Evolutionary conservation across 2,797 vertebrate genomes (phyloP).

Genomic region (Dryobates pubescens): DNA sequence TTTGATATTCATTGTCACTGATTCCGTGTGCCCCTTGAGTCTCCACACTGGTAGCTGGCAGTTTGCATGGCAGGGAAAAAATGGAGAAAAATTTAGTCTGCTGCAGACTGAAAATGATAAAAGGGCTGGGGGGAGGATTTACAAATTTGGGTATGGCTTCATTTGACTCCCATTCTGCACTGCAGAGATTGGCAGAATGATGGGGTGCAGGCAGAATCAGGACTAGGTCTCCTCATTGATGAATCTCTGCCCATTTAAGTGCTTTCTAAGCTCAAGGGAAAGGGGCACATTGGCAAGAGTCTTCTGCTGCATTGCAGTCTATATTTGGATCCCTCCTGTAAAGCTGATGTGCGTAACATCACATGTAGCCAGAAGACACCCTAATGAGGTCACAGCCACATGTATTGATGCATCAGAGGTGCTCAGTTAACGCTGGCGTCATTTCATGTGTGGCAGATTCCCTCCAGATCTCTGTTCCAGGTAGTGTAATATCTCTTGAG

Average conservation of each 20-base stretch:
- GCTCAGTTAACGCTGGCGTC: constrained; percentile 53
- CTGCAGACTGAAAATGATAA: background rate
- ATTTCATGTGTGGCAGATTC: constrained; percentile 40
- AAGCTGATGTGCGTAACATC: constrained; percentile 59
- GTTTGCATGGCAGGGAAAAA: background rate
- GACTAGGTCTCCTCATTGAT: background rate
- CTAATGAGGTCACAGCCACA: constrained; percentile 49
- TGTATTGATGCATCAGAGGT: constrained; percentile 13
- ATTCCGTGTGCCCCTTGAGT: background rate
- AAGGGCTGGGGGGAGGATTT: background rate
- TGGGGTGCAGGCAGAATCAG: background rate
- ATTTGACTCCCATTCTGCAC: background rate
- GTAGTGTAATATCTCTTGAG: constrained; percentile 5
- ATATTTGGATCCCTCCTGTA: constrained; percentile 60
- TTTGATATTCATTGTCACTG: background rate
- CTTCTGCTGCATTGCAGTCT: background rate
- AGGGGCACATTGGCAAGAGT: background rate
- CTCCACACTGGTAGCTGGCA: background rate
- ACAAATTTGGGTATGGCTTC: background rate
- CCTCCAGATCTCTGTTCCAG: background rate
- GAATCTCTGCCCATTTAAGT: constrained; percentile 21
- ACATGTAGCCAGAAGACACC: constrained; percentile 28
- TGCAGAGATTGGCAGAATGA: background rate
- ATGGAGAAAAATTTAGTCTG: background rate
- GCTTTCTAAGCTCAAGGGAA: constrained; percentile 34